Evolutionary conservation across 2,113 vertebrate species (phyloP), one percentile per base, ranked within the genome.

Genomic region (Cephalophus harveyi): DNA sequence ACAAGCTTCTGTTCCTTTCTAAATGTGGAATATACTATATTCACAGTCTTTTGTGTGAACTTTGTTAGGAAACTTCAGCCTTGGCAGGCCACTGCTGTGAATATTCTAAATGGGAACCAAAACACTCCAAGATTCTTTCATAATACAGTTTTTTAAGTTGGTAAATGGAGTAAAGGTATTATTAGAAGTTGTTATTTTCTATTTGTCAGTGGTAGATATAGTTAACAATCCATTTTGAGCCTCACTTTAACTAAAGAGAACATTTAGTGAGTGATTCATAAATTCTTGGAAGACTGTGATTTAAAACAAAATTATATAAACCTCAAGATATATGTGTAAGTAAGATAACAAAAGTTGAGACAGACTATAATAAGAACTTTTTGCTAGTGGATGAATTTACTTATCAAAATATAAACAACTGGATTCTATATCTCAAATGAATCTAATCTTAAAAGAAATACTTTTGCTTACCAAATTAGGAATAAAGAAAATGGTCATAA

Each of bases 271-370:
- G 28, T 76, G 93, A 96, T 81, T 92, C 81, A 95, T 83, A 86
- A 64, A 96, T 87, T 95, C 17, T 67, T 87, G 28, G 59, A 95
- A 95, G 78, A 64, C 28, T 96, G 21, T 96, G 52, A 92, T 96
- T 95, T 87, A 89, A 93, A 83, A 78, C 13, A 54, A 94, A 85
- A 81, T 71, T 40, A 55, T 27, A 55, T 90, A 67, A 87, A 93
- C 28, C 57, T 95, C 6, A 95, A 84, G 28, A 67, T 60, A 23
- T 2, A 83, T 54, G 40, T 87, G 33, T 89, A 76, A 79, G 81
- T 54, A 86, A 93, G 52, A 82, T 54, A 83, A 36, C 23, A 90
- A 84, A 23, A 93, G 28, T 27, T 36, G 74, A 50, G 25, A 25
- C 8, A 90, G 89, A 60, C 71, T 92, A 60, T 25, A 62, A 88